These are phyloP conservation scores for Poecilobothrus nobilitatus DNA, from an alignment of 2,888 invertebrate species.

Conservation along the genomic window DNA sequence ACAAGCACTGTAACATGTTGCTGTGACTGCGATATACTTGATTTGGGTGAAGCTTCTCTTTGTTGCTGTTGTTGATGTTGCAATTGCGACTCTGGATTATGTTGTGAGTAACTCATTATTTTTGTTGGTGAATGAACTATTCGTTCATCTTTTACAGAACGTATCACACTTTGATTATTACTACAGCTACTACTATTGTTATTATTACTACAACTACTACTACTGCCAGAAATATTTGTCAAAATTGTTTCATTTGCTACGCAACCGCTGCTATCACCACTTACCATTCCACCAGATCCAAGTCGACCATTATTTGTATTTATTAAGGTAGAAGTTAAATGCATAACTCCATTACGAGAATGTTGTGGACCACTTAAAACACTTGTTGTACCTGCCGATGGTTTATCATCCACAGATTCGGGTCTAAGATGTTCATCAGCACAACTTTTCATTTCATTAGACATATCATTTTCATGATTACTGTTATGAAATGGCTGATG, in stretches of 20 bases:
- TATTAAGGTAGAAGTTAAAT: conserved; percentile 15
- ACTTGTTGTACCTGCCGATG: conserved; percentile 33
- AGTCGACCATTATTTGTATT: conserved; percentile 21
- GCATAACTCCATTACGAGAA: conserved; percentile 12
- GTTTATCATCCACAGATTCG: conserved; percentile 41
- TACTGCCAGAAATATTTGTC: conserved; percentile 19
- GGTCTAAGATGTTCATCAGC: conserved; percentile 37
- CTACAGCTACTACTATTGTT: conserved; percentile 23
- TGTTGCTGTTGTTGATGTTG: conserved; percentile 30
- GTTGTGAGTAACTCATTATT: conserved; percentile 36
- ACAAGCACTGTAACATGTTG: conserved; percentile 46
- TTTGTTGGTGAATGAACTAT: conserved; percentile 40
- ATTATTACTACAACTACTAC: conserved; percentile 16
- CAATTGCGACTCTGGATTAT: conserved; percentile 30
- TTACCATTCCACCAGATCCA: neutral
- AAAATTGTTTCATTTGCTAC: conserved; percentile 27
- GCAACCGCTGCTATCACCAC: neutral
- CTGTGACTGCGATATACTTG: conserved; percentile 32
- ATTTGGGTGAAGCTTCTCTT: conserved; percentile 29
- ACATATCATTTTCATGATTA: conserved; percentile 36
- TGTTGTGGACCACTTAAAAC: conserved; percentile 13
- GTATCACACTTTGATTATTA: conserved; percentile 40
- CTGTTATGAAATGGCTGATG: neutral
- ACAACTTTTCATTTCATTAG: conserved; percentile 28
- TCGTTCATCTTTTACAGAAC: conserved; percentile 42